Base-by-base conservation (phyloP, 2,888 invertebrate species). In the Hanleya hanleyi region DNA sequence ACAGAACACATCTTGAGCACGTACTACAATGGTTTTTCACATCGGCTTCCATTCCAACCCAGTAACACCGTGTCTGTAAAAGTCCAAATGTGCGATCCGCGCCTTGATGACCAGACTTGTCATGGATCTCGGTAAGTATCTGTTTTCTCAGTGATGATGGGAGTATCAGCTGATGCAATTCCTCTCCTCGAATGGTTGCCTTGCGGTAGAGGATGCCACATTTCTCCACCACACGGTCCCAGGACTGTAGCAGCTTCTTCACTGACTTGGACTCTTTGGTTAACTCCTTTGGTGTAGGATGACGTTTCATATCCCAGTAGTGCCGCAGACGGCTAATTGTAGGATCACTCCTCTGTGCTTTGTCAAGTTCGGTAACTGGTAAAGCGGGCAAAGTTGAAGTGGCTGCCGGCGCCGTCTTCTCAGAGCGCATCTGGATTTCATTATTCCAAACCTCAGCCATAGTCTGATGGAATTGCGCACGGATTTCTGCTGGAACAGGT, bases 31-130 rank as follows among this genome's bases (percentile, higher is more conserved):
- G 67, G 12, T 33, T 36, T 32, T n/a, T 33, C 4, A 76, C 57
- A 51, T 76, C 69, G 9, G 15, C 50, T 18, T 32, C 15, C 65
- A 74, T 69, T 12, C 67, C 68, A 36, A 69, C 64, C 76, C 70
- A 76, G 26, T 67, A 76, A 49, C 67, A 70, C 35, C 76, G 49
- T 4, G 47, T 18, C 9, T 41, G 33, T 15, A 68, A 15, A n/a
- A 74, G n/a, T 0, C 22, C 32, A 6, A 67, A 38, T 22, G 73
- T 76, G 12, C 71, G 50, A 29, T 71, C 67, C 26, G 37, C 32
- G 15, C 66, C 71, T 36, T 67, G 71, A 67, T 71, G 71, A 18
- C 71, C 71, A 3, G 41, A 22, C 22, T 47, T 36, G 36, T 70
- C 70, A 47, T 64, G 70, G 18, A 70, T n/a, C 26, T 18, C 35